These are phyloP conservation scores for Synergus umbraculus DNA, from an alignment of 2,888 invertebrate species.

Conservation along the genomic window DNA sequence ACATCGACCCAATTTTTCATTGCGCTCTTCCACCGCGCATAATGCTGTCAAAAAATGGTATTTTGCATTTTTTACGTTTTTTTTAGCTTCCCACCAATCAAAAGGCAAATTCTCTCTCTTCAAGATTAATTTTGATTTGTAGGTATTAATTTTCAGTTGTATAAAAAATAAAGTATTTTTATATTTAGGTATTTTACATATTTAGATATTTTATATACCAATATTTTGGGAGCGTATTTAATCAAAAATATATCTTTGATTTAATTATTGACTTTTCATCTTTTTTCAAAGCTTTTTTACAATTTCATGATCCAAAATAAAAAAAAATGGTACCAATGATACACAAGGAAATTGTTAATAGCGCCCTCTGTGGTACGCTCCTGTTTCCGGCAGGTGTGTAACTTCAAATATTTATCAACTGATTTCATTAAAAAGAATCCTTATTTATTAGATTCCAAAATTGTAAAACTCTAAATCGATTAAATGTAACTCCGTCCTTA, in stretches of 20 bases:
- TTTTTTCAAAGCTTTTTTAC: neutral
- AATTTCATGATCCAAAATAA: neutral
- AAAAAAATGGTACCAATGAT: neutral
- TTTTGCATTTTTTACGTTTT: neutral
- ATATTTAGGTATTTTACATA: too few relatives aligned
- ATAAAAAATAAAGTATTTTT: too few relatives aligned
- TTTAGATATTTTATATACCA: neutral
- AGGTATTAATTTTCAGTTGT: too few relatives aligned
- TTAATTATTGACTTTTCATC: neutral
- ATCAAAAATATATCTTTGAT: neutral
- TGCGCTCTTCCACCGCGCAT: constrained; percentile 51
- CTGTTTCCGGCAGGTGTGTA: neutral
- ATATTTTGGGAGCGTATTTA: neutral
- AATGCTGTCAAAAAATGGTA: constrained; percentile 34
- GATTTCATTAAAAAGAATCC: neutral
- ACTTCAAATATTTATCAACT: neutral
- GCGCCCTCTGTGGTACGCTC: neutral
- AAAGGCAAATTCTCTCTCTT: too few relatives aligned
- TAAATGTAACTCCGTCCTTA: neutral
- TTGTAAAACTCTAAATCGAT: neutral
- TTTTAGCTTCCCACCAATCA: neutral
- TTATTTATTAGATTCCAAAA: neutral
- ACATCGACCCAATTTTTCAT: constrained; percentile 73
- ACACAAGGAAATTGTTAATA: neutral
- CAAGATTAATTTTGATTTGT: too few relatives aligned